Evolutionary conservation across 2,113 vertebrate species (phyloP), one percentile per base, ranked within the genome.

Genomic region (Malurus elegans): DNA sequence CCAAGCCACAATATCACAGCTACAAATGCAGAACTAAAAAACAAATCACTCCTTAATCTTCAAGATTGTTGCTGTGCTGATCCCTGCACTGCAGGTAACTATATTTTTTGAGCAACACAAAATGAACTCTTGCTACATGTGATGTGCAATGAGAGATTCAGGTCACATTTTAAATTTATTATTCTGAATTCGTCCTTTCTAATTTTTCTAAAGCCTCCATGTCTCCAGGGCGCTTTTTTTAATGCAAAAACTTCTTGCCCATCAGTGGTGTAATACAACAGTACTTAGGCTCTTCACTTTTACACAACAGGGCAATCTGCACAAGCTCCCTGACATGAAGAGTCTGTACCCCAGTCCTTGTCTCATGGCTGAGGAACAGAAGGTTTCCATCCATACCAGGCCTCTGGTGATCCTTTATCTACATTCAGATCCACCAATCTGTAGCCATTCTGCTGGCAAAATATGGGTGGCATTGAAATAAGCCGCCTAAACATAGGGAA

Each of bases 21-120:
- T 91, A 60, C 83, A 92, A 84, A 94, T 40, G 61, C 32, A 95
- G 90, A 80, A 67, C 64, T 86, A 10, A 87, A 92, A 92, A 84
- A 13, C 62, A 94, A 92, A 50, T 84, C 38, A 32, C 32, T 83
- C 44, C 73, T 81, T 92, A 64, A 78, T 94, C 88, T 93, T 79
- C 61, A 76, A 56, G 62, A 88, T 82, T 82, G 53, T 44, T n/a
- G 32, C 73, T 34, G 12, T 51, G 70, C 47, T 93, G 82, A 76
- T 92, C 78, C 32, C 73, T 73, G 80, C 73, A 54, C 76, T 72
- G 88, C 83, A 82, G 88, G 73, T 36, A 79, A 50, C 78, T 31
- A 1, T 62, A 66, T 83, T 92, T 87, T 74, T 87, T 79, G 40
- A 89, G 90, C n/a, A 94, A 60, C 15, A 67, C 32, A 58, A 38